These are phyloP conservation scores for Oenanthe oenanthe DNA, from an alignment of 2,113 vertebrate species.

Conservation along the genomic window DNA sequence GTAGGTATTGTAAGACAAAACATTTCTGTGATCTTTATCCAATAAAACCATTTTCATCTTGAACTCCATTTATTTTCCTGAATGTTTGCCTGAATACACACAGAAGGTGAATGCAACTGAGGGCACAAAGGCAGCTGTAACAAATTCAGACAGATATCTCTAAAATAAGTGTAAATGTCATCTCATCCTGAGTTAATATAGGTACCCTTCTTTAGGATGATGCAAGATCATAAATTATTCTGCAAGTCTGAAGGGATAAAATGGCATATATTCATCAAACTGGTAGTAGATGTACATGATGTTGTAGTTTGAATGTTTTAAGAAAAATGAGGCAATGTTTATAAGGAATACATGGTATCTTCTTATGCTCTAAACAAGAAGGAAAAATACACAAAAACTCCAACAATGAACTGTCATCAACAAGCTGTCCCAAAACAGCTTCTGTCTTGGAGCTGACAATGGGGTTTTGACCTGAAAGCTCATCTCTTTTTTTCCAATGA, in stretches of 20 bases:
- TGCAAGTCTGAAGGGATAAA: neutral
- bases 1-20: neutral
- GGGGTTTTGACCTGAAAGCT: neutral
- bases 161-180: neutral
- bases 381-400: fast-evolving
- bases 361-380: neutral
- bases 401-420: neutral
- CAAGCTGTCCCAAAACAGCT: neutral
- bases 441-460: neutral
- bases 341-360: neutral
- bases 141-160: neutral
- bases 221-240: neutral
- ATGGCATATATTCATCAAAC: neutral
- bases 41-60: neutral
- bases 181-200: neutral
- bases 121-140: neutral
- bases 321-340: neutral
- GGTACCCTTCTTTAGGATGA: neutral
- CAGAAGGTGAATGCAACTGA: neutral
- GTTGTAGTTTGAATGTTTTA: neutral
- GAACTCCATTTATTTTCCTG: neutral
- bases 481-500: neutral
- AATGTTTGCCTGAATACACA: neutral
- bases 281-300: neutral
- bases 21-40: neutral